Evolutionary conservation across 1,140 invertebrate species (phyloP).

Genomic region (Drusus annulatus): DNA sequence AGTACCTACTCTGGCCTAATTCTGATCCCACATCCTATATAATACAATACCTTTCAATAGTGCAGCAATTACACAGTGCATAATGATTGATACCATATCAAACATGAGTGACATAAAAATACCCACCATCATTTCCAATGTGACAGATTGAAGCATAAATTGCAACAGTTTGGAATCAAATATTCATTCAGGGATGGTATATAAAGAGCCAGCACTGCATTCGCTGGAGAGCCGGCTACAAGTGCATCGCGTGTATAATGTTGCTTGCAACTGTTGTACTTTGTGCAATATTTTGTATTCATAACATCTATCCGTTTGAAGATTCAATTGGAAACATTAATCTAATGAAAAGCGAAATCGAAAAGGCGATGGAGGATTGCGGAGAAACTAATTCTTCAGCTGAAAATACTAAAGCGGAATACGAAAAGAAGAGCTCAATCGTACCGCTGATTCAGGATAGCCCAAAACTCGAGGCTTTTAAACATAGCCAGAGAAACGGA

Average conservation of each 20-base stretch:
- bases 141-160: background rate
- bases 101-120: background rate
- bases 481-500: too few relatives aligned
- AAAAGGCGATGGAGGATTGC: constrained; percentile 52
- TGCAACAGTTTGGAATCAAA: background rate
- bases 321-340: constrained; percentile 42
- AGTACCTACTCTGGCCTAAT: too few relatives aligned
- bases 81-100: too few relatives aligned
- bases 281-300: background rate
- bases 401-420: constrained; percentile 40
- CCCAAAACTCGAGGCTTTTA: too few relatives aligned
- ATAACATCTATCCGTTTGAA: background rate
- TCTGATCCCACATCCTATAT: too few relatives aligned
- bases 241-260: background rate
- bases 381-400: constrained; percentile 31
- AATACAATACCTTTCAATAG: too few relatives aligned
- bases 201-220: background rate
- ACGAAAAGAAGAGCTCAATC: constrained; percentile 14
- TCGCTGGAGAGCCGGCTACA: background rate
- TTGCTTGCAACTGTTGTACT: background rate
- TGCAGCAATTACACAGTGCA: too few relatives aligned
- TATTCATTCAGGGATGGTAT: background rate
- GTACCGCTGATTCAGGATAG: too few relatives aligned
- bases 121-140: background rate
- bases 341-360: constrained; percentile 51